phyloP scores from a whole-genome alignment of 2,113 vertebrate species.

The Acanthochromis polyacanthus region DNA sequence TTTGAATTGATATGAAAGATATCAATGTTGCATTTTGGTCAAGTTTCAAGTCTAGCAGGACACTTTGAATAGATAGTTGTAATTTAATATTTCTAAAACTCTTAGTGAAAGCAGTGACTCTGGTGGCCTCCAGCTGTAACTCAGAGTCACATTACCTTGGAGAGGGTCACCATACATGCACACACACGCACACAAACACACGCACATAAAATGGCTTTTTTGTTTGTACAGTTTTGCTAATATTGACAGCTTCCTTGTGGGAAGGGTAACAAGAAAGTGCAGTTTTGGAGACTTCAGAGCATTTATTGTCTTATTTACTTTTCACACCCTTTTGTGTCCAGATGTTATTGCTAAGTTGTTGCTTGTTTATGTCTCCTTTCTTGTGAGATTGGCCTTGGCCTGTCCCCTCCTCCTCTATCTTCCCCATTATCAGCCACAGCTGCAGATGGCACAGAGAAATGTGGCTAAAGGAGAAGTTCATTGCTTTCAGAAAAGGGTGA shows the following conservation, averaged over 20 bases:
- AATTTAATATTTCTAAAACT: slow-evolving; percentile 66
- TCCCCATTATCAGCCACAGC: slow-evolving; percentile 56
- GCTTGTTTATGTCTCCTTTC: slow-evolving; percentile 44
- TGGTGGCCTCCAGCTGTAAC: slow-evolving; percentile 64
- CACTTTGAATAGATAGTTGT: slow-evolving; percentile 44
- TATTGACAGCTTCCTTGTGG: slow-evolving; percentile 61
- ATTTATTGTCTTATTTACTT: slow-evolving; percentile 52
- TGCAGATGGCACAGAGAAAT: slow-evolving; percentile 53
- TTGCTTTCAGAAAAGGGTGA: slow-evolving; percentile 1
- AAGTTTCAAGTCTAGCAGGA: slow-evolving; percentile 49
- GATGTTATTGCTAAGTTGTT: slow-evolving; percentile 61
- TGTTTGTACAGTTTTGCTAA: slow-evolving; percentile 62
- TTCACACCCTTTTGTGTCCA: slow-evolving; percentile 52
- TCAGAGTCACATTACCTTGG: slow-evolving; percentile 63
- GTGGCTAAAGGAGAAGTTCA: slow-evolving; percentile 30
- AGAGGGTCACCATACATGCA: slow-evolving; percentile 26
- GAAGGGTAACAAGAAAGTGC: slow-evolving; percentile 43
- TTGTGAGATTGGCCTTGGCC: slow-evolving; percentile 67
- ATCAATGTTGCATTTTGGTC: slow-evolving; percentile 31
- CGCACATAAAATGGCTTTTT: slow-evolving; percentile 21
- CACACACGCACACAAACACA: slow-evolving; percentile 12
- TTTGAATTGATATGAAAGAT: neutral
- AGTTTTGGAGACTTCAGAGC: slow-evolving; percentile 26
- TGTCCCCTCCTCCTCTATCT: slow-evolving; percentile 24
- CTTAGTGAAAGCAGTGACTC: slow-evolving; percentile 51